Evolutionary conservation across 2,113 vertebrate genomes (phyloP).

Genomic region (Caranx ignobilis): DNA sequence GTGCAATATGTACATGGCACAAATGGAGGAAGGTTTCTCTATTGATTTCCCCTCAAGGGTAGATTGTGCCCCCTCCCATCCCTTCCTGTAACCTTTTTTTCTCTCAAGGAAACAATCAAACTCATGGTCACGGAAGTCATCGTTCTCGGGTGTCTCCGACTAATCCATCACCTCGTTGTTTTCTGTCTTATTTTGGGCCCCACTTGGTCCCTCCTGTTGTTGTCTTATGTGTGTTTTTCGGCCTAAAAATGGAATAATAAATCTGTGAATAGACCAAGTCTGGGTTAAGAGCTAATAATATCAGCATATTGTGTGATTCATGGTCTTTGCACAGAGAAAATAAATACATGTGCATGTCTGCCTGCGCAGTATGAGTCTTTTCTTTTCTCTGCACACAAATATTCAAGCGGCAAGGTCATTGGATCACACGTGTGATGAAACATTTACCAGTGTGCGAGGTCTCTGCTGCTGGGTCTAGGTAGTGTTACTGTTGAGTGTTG

Average conservation of each 20-base stretch:
- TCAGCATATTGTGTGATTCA: constrained; percentile 58
- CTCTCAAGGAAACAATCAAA: constrained; percentile 82
- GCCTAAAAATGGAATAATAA: constrained; percentile 71
- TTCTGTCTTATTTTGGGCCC: constrained; percentile 75
- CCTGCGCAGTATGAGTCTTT: not conserved
- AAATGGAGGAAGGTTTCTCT: constrained; percentile 25
- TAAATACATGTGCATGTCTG: constrained; percentile 32
- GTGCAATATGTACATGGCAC: not conserved
- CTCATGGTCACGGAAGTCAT: constrained; percentile 80
- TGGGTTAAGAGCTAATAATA: constrained; percentile 63
- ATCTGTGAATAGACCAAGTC: constrained; percentile 49
- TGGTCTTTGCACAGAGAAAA: constrained; percentile 49
- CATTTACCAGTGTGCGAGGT: constrained; percentile 44
- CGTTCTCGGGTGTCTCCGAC: constrained; percentile 78
- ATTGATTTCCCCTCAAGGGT: constrained; percentile 34
- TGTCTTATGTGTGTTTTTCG: constrained; percentile 60
- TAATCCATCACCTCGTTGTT: constrained; percentile 77
- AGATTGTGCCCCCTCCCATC: constrained; percentile 13
- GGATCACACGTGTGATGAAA: constrained; percentile 46
- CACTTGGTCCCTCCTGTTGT: constrained; percentile 57
- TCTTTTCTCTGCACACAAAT: constrained; percentile 19
- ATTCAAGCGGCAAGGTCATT: constrained; percentile 28
- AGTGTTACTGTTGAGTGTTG: constrained; percentile 53
- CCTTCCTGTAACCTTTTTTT: constrained; percentile 80
- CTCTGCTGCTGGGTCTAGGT: constrained; percentile 35